A percentile compares a stretch with the other conserved stretches of the same genome.
These are phyloP conservation scores for Lamellibrachia satsuma DNA, from an alignment of 2,888 invertebrate species.

Conservation along the genomic window DNA sequence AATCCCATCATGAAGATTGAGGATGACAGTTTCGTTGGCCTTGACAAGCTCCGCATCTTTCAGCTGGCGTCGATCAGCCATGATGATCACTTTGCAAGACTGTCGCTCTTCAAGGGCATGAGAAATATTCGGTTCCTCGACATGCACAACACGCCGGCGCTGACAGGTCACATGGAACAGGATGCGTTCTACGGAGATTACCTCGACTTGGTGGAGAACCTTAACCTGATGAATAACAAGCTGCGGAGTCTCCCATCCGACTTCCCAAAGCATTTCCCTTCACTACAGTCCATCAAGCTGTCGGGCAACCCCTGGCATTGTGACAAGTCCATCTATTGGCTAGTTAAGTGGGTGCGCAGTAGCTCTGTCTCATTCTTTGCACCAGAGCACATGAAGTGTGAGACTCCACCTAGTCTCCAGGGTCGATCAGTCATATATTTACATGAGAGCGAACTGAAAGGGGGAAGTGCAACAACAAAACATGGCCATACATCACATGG, in stretches of 20 bases:
- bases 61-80: slow-evolving; percentile 39
- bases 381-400: slow-evolving; percentile 65
- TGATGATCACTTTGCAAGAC: slow-evolving; percentile 22
- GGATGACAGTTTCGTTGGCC: slow-evolving; percentile 37
- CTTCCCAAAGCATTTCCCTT: slow-evolving; percentile 76
- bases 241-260: slow-evolving; percentile 76
- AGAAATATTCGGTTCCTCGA: slow-evolving; percentile 45
- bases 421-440: slow-evolving; percentile 51
- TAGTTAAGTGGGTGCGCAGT: slow-evolving; percentile 72
- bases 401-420: slow-evolving; percentile 53
- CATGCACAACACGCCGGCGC: slow-evolving; percentile 43
- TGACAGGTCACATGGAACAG: slow-evolving; percentile 33
- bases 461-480: not conserved
- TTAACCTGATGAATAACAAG: slow-evolving; percentile 75
- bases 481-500: not conserved
- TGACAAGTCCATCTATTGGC: slow-evolving; percentile 62
- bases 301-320: slow-evolving; percentile 80
- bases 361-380: slow-evolving; percentile 66
- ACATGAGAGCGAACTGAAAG: slow-evolving; percentile 32
- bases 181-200: slow-evolving; percentile 25
- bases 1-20: slow-evolving; percentile 41
- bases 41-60: slow-evolving; percentile 42
- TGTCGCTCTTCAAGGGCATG: slow-evolving; percentile 37
- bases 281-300: slow-evolving; percentile 75
- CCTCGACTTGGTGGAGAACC: slow-evolving; percentile 60